These are phyloP conservation scores for Bufo bufo DNA, from an alignment of 2,113 vertebrate genomes.

Conservation along the genomic window DNA sequence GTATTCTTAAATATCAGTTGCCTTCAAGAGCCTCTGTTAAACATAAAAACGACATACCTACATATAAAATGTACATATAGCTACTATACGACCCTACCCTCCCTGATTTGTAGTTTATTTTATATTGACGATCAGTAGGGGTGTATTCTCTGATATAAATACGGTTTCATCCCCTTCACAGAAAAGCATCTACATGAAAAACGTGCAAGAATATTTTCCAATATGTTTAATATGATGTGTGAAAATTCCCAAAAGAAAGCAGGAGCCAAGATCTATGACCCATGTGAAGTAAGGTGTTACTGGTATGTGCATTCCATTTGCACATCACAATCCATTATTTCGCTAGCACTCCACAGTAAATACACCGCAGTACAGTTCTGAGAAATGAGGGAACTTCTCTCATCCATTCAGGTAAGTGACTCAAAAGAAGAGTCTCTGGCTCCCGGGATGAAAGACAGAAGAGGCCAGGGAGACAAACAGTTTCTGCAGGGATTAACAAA, in stretches of 20 bases:
- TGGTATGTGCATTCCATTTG: neutral
- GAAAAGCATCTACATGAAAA: neutral
- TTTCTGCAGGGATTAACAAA: slow-evolving; percentile 51
- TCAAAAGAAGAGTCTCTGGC: slow-evolving; percentile 28
- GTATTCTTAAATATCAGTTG: too few species aligned
- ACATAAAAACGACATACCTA: too few species aligned
- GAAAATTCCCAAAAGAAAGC: slow-evolving; percentile 41
- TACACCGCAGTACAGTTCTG: neutral
- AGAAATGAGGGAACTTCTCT: slow-evolving; percentile 25
- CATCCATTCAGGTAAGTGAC: slow-evolving; percentile 20
- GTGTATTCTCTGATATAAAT: neutral
- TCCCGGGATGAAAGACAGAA: slow-evolving; percentile 36
- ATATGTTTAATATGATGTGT: slow-evolving; percentile 1
- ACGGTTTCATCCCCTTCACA: neutral
- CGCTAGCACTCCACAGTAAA: neutral
- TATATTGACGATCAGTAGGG: neutral
- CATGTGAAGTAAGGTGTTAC: slow-evolving; percentile 16
- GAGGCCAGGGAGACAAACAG: slow-evolving; percentile 27
- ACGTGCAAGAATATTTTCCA: neutral
- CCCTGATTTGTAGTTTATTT: neutral
- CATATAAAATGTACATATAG: neutral
- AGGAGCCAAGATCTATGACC: slow-evolving; percentile 7
- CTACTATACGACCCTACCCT: neutral
- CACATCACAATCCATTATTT: slow-evolving; percentile 27
- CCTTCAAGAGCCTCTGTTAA: too few species aligned